A percentile compares a stretch with the other conserved stretches of the same genome.
Evolutionary conservation across 2,113 vertebrate species (phyloP).

Genomic region (Mugil cephalus): DNA sequence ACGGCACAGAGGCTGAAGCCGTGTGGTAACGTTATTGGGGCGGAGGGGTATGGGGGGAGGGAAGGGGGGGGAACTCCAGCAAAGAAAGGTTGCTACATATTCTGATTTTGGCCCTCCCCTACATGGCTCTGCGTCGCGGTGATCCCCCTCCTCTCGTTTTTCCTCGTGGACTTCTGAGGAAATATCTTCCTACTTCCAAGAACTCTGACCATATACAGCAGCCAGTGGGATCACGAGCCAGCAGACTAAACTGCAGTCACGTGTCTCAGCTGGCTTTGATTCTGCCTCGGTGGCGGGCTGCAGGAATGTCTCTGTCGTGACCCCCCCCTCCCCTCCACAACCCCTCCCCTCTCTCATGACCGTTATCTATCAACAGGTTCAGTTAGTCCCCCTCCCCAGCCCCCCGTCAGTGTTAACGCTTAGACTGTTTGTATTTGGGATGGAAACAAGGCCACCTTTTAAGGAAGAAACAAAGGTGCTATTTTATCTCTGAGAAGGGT

Average conservation of each 20-base stretch:
- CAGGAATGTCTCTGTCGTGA: slow-evolving; percentile 53
- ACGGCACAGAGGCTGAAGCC: slow-evolving; percentile 39
- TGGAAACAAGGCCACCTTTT: slow-evolving; percentile 67
- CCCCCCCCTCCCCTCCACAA: slow-evolving; percentile 4
- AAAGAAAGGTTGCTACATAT: slow-evolving; percentile 36
- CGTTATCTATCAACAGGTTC: slow-evolving; percentile 41
- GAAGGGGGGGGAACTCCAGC: slow-evolving; percentile 13
- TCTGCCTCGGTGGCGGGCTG: slow-evolving; percentile 18
- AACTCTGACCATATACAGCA: slow-evolving; percentile 78
- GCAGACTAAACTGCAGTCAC: slow-evolving; percentile 56
- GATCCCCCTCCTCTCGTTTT: neutral
- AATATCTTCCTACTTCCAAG: slow-evolving; percentile 63
- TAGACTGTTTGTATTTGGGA: slow-evolving; percentile 5
- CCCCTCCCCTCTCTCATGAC: neutral
- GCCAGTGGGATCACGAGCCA: slow-evolving; percentile 45
- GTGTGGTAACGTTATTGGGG: slow-evolving; percentile 14
- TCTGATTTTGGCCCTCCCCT: slow-evolving; percentile 42
- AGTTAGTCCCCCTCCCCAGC: neutral
- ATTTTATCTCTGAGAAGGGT: slow-evolving; percentile 30
- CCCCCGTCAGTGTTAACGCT: slow-evolving; percentile 2
- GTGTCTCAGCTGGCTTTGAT: slow-evolving; percentile 54
- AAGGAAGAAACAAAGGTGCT: slow-evolving; percentile 63
- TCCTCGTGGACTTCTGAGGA: slow-evolving; percentile 55
- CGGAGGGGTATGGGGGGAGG: neutral
- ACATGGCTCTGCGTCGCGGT: slow-evolving; percentile 26